Evolutionary conservation across 64 coral and sea anemone genomes (phyloP), one percentile per base, ranked within the genome.

Genomic region (Porites lutea): DNA sequence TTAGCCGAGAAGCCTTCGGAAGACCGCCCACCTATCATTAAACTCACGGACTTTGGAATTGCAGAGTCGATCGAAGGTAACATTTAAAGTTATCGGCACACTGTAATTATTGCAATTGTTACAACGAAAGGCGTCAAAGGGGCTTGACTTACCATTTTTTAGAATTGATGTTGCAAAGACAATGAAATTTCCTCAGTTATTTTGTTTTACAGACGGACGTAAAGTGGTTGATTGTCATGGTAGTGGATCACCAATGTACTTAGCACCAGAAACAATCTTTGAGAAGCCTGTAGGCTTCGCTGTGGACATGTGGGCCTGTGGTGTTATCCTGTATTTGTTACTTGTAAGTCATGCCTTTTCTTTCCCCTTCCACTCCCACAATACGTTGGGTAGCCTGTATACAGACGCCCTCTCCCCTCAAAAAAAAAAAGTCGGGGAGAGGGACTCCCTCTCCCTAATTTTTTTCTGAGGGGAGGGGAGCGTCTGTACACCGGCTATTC

Each of bases 31-130:
- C 96, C 96, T 13, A 53, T 95, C 19, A 84, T 98, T 11, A 98
- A 98, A 86, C 87, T 98, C 2, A 95, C 96, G 59, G 96, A 98
- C 86, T 98, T 98, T 92, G 96, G 96, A 13, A 95, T 98, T 19
- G 96, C 96, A 18, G 94, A 91, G 49, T 64, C 65, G 7, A 55
- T 97, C 13, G 53, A 97, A 91, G 95, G 95, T 82, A 81, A 82
- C 8, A 4, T 62, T 6, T 43, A 14, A n/a, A 84, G 4, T 67
- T 48, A 16, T 22, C 22, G 27, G 27, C 27, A 37, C 0, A 37
- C 27, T 37, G 27, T 37, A 37, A 37, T 37, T 37, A 37, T 37
- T 37, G 27, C 27, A 37, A 37, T 37, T 37, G 27, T 37, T 37
- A 37, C 27, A 37, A 37, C 27, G 27, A 37, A 37, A 37, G 27